Percentiles rank a stretch among this genome's conserved stretches.
These are phyloP conservation scores for Hippocampus abdominalis DNA, from an alignment of 2,113 vertebrate genomes.

Conservation along the genomic window DNA sequence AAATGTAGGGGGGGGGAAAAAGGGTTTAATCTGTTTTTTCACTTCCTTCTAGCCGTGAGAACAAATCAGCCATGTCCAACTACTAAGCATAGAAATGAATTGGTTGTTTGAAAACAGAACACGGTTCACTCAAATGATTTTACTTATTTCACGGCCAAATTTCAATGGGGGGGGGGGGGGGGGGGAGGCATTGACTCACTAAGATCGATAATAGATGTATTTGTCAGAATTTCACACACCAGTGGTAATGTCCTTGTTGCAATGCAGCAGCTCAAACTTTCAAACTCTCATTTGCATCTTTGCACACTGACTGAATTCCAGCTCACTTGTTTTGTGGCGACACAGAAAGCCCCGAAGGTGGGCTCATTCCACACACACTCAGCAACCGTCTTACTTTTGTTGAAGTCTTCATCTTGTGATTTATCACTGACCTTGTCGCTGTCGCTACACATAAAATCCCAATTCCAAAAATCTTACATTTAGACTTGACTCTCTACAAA, in stretches of 20 bases:
- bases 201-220: conserved; percentile 18
- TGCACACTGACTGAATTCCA: not conserved
- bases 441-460: no score
- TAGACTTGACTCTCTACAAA: no score
- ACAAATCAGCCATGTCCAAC: conserved; percentile 29
- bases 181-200: not conserved
- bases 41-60: conserved; percentile 15
- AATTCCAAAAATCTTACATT: no score
- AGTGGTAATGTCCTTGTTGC: conserved; percentile 9
- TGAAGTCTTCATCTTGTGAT: not conserved
- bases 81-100: conserved; percentile 19
- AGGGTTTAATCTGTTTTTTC: conserved; percentile 35
- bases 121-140: conserved; percentile 27
- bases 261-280: not conserved
- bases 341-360: conserved; percentile 11
- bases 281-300: conserved; percentile 7
- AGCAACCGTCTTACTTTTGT: conserved; percentile 1
- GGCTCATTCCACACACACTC: conserved; percentile 5
- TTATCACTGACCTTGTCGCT: not conserved
- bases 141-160: conserved; percentile 2
- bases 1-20: conserved; percentile 25
- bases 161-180: not conserved
- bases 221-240: conserved; percentile 2
- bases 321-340: conserved; percentile 1
- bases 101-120: conserved; percentile 25